Percentiles rank a stretch among this genome's conserved stretches.
These are phyloP conservation scores for Leuciscus idus DNA, from an alignment of 2,113 vertebrate genomes.

Conservation along the genomic window DNA sequence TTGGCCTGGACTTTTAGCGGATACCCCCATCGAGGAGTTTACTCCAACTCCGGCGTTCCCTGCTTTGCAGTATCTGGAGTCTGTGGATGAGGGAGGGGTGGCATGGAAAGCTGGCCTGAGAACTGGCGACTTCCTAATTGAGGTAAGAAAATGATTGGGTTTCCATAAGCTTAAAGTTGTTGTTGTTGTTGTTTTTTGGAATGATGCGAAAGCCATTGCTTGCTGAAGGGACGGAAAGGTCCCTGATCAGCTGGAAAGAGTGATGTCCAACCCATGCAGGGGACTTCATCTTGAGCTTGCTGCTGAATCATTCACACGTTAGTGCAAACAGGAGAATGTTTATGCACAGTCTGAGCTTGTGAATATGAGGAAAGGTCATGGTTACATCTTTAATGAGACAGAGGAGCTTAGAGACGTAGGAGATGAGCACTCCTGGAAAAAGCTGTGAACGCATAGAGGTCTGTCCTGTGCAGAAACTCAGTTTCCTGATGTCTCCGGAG, in stretches of 20 bases:
- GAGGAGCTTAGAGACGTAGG: slow-evolving; percentile 28
- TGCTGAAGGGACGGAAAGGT: slow-evolving; percentile 21
- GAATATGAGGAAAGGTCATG: slow-evolving; percentile 53
- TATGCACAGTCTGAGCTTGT: slow-evolving; percentile 44
- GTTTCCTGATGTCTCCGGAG: slow-evolving; percentile 2
- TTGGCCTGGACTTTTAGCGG: slow-evolving; percentile 41
- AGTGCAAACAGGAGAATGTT: slow-evolving; percentile 47
- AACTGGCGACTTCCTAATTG: slow-evolving; percentile 61
- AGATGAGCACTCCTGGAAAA: slow-evolving; percentile 31
- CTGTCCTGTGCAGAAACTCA: slow-evolving; percentile 24
- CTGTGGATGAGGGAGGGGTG: slow-evolving; percentile 61
- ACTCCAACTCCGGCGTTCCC: slow-evolving; percentile 59
- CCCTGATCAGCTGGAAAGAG: slow-evolving; percentile 11
- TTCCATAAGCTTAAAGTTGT: neutral
- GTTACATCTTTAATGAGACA: slow-evolving; percentile 61
- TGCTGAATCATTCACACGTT: slow-evolving; percentile 35
- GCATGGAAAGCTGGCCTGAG: slow-evolving; percentile 60
- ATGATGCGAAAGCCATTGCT: neutral
- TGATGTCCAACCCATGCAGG: slow-evolving; percentile 7
- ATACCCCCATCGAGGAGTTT: slow-evolving; percentile 61
- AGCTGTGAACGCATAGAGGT: slow-evolving; percentile 24
- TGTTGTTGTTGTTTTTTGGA: neutral
- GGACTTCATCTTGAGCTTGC: slow-evolving; percentile 33
- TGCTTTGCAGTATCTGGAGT: slow-evolving; percentile 61
- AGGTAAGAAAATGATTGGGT: slow-evolving; percentile 43